Evolutionary conservation across 2,113 vertebrate genomes (phyloP).

Genomic region (Fulmarus glacialis): DNA sequence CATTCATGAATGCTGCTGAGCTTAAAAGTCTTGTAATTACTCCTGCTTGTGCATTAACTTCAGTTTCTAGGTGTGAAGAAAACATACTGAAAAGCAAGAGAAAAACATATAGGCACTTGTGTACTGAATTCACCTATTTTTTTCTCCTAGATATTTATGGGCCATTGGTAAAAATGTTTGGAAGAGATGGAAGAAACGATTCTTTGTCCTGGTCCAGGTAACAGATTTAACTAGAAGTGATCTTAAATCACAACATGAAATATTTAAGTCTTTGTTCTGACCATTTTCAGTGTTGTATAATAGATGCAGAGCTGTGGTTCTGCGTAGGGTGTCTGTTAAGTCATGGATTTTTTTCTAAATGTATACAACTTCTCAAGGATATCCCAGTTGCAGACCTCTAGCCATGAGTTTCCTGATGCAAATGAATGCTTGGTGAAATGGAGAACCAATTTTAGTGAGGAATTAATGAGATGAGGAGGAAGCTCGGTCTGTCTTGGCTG

Average conservation of each 20-base stretch:
- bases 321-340: not conserved
- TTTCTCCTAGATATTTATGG: constrained; percentile 90
- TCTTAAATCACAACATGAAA: not conserved
- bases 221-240: constrained; percentile 55
- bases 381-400: not conserved
- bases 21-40: not conserved
- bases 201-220: constrained; percentile 99
- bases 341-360: not conserved
- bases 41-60: not conserved
- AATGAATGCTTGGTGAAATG: not conserved
- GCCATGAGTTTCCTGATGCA: not conserved
- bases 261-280: not conserved
- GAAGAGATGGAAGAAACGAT: constrained; percentile 99
- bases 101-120: not conserved
- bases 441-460: not conserved
- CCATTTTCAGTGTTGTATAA: not conserved
- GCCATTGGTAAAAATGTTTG: constrained; percentile 97
- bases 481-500: not conserved
- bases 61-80: not conserved
- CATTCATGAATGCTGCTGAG: not conserved
- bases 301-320: not conserved
- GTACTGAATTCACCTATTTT: constrained; percentile 17
- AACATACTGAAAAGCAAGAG: not conserved
- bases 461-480: not conserved
- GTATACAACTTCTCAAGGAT: not conserved